Base-by-base conservation (phyloP, 2,797 vertebrate species). In the Echiichthys vipera region DNA sequence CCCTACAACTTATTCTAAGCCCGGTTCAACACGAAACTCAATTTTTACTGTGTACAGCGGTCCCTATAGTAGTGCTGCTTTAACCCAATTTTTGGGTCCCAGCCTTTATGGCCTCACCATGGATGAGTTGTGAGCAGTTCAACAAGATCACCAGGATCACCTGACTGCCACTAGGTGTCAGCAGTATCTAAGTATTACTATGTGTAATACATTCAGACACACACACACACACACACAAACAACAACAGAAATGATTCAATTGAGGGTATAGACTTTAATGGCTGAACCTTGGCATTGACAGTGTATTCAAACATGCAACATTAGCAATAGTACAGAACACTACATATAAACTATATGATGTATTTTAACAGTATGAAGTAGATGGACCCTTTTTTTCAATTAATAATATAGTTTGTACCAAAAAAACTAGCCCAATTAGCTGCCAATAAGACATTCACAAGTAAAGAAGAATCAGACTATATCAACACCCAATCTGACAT, bases 391-490 rank as follows among this genome's bases (percentile, higher is more conserved):
- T 75, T 77, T 59, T 62, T 62, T 74, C 72, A 81, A 62, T 49
- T 40, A 50, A 65, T 66, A 82, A 84, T 84, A 87, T 18, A 79
- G 55, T 63, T 87, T 64, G 64, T 67, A 73, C 64, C 51, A 78
- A 40, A 77, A 88, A 84, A 88, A 65, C 85, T 54, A 84, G 54
- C 5, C n/a, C 32, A 75, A 51, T 55, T 22, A 89, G 89, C 90
- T 90, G 88, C 88, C 90, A 85, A 84, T 74, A 73, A 80, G 70
- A 90, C 81, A 78, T 69, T 74, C 84, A 69, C 36, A 82, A 45
- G 65, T 54, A 22, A 58, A 78, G 46, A 55, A 76, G 80, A 65
- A 29, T 71, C 64, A 75, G 72, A 67, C 79, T 66, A 77, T 43
- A 63, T 82, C 55, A 67, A 80, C 9, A 68, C 49, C 59, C 56